Evolutionary conservation across 2,113 vertebrate genomes (phyloP).

Genomic region (Hucho hucho): DNA sequence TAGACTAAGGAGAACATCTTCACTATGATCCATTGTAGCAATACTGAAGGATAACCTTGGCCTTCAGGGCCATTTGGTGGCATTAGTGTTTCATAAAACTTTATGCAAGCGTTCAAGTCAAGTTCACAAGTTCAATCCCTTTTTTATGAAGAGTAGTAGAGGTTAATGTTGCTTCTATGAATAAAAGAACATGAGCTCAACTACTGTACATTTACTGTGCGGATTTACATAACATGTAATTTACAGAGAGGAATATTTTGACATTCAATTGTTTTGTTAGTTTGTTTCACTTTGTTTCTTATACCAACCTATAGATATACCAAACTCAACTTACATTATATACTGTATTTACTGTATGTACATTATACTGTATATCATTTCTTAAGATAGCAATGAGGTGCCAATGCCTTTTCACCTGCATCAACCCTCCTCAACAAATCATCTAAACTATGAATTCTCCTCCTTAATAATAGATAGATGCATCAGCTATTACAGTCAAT

Average conservation of each 20-base stretch:
- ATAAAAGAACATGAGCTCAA: too few species aligned
- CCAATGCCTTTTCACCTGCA: not conserved
- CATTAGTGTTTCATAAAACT: constrained; percentile 51
- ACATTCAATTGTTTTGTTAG: too few species aligned
- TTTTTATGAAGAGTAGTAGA: constrained; percentile 23
- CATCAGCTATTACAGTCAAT: constrained; percentile 2
- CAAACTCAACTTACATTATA: too few species aligned
- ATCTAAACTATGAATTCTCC: constrained; percentile 87
- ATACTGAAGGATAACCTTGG: constrained; percentile 49
- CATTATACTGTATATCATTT: too few species aligned
- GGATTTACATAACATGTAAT: too few species aligned
- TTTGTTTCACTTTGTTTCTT: constrained; percentile 22
- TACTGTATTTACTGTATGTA: constrained; percentile 9
- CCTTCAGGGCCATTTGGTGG: constrained; percentile 31
- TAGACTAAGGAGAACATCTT: constrained; percentile 40
- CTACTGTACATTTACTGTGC: not conserved
- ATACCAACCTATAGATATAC: constrained; percentile 33
- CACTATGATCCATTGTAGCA: constrained; percentile 50
- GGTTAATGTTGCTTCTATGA: constrained; percentile 64
- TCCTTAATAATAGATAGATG: not conserved
- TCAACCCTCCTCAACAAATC: constrained; percentile 78
- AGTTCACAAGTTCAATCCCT: constrained; percentile 25
- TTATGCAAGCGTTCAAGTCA: constrained; percentile 34
- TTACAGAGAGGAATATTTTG: too few species aligned
- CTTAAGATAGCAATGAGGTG: not conserved